Percentiles rank a stretch among this genome's conserved stretches.
phyloP scores from a whole-genome alignment of 2,888 invertebrate genomes.

The Stenodema calcarata region DNA sequence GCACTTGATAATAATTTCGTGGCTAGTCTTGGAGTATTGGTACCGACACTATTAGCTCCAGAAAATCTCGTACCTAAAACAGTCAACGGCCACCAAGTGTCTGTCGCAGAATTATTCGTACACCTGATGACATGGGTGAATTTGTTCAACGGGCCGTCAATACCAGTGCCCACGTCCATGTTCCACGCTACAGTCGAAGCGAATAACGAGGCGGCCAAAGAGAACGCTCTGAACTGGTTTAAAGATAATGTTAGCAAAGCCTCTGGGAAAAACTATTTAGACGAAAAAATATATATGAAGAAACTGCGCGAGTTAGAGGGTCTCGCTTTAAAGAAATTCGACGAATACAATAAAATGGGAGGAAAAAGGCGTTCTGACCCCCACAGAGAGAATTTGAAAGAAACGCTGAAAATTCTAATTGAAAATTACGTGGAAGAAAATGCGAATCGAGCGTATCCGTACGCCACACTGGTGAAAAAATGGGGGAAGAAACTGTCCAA shows the following conservation, averaged over 20 bases:
- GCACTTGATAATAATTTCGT: neutral
- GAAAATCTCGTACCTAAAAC: neutral
- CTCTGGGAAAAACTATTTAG: neutral
- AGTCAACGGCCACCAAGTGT: neutral
- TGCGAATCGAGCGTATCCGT: neutral
- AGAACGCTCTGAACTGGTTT: neutral
- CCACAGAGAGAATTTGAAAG: neutral
- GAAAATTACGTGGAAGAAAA: neutral
- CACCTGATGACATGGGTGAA: neutral
- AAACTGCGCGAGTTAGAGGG: neutral
- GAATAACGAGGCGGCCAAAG: neutral
- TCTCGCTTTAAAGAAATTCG: neutral
- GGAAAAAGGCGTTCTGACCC: neutral
- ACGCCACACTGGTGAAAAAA: neutral
- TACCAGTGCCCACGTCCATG: slow-evolving; percentile 1
- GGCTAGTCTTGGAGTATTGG: neutral
- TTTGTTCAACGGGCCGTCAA: neutral
- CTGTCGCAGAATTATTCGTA: neutral
- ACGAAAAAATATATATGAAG: neutral
- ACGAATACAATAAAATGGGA: neutral
- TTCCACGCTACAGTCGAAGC: slow-evolving; percentile 8
- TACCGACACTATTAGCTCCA: neutral
- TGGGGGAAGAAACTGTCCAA: neutral
- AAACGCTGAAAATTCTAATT: neutral
- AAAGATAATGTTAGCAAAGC: neutral